Base-by-base conservation (phyloP, 1,140 invertebrate genomes). In the Drosophila nigrodunni region DNA sequence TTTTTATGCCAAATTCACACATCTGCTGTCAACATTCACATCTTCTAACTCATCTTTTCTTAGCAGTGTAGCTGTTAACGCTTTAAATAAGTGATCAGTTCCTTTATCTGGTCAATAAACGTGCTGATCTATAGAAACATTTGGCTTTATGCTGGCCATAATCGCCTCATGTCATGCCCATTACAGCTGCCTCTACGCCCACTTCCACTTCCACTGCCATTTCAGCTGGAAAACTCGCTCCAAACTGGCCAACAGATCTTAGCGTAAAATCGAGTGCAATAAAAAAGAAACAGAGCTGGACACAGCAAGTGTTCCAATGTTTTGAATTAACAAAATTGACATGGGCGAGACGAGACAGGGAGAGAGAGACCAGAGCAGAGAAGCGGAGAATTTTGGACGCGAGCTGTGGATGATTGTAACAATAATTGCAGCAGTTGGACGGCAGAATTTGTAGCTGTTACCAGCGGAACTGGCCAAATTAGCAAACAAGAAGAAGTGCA, bases 191-290 rank as follows among this genome's bases (percentile, higher is more conserved):
- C 15, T 54, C 52, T 49, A 46, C 49, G 61, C 34, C 41, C 49
- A 41, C 37, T 50, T 18, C 18, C 35, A 7, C 9, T 43, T 30
- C 62, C 7, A 43, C 41, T 5, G 6, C 25, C 25, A 5, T 30
- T 30, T 15, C 8, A 7, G 57, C 57, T 55, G 49, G 49, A 54
- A 41, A 30, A 15, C 10, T 47, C 50, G 58, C 73, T 43, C 46
- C 60, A 58, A 66, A 68, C 78, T 67, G 41, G 58, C 67, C 50
- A 46, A 52, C 9, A 59, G 62, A 70, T 82, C 61, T 50, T 64
- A 88, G 83, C 83, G 80, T 80, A 87, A 87, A 87, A 88, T 86
- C 83, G 82, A 88, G 80, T 77, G 82, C 82, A 88, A 87, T 87
- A 87, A 87, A 87, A 74, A 87, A 83, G 88, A 87, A 87, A 74